Percentiles rank a stretch among this genome's conserved stretches.
Conservation (phyloP, 2,888 invertebrate genomes). For the Scrobipalpa atriplicella region DNA sequence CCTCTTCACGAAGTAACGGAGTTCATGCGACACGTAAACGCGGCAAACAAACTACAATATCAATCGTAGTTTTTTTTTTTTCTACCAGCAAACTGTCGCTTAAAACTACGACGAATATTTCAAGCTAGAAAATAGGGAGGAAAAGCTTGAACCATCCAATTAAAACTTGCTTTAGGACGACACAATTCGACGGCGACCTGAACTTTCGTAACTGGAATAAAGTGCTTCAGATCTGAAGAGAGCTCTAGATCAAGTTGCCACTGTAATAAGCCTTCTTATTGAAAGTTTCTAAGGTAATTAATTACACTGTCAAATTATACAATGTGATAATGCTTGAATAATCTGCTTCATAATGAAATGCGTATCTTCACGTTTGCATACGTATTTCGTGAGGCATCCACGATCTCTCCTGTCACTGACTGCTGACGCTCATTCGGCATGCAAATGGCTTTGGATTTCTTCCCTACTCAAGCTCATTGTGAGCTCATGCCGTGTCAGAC, state of each 20-base stretch:
- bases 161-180: slow-evolving; percentile 2
- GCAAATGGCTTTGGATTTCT: slow-evolving; percentile 42
- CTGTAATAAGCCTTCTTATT: background rate
- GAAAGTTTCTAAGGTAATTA: background rate
- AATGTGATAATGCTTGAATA: background rate
- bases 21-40: slow-evolving; percentile 48
- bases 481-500: slow-evolving; percentile 32
- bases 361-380: slow-evolving; percentile 31
- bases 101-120: background rate
- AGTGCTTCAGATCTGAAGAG: background rate
- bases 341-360: slow-evolving; percentile 6
- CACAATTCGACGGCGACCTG: background rate
- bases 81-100: background rate
- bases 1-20: slow-evolving; percentile 60
- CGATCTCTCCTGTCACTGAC: slow-evolving; percentile 30
- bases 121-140: background rate
- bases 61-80: background rate
- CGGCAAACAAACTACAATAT: slow-evolving; percentile 13
- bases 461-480: slow-evolving; percentile 29
- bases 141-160: background rate
- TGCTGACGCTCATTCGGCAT: slow-evolving; percentile 36
- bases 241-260: background rate
- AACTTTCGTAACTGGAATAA: slow-evolving; percentile 1
- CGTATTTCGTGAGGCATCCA: slow-evolving; percentile 29
- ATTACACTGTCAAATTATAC: slow-evolving; percentile 18